These are phyloP conservation scores for Falco naumanni DNA, from an alignment of 2,797 vertebrate genomes.

Conservation along the genomic window DNA sequence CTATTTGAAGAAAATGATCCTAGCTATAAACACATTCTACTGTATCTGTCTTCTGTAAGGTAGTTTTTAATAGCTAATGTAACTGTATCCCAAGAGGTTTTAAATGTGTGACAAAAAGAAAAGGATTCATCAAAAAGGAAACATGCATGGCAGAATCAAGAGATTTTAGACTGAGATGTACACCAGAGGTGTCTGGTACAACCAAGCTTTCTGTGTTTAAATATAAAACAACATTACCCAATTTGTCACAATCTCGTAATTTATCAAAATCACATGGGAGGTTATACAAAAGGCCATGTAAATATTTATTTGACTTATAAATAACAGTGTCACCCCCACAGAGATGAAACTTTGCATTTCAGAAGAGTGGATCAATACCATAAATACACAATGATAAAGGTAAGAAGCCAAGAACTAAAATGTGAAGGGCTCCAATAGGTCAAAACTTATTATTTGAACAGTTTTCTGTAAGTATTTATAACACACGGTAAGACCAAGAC, in stretches of 20 bases:
- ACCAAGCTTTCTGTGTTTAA: not conserved
- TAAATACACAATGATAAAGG: slow-evolving; percentile 20
- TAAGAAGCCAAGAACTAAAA: slow-evolving; percentile 28
- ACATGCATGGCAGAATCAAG: not conserved
- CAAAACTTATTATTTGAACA: not conserved
- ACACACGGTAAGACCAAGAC: not conserved
- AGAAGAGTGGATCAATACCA: slow-evolving; percentile 41
- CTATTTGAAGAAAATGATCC: not conserved
- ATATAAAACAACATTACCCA: slow-evolving; percentile 4
- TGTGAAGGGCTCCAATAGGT: not conserved
- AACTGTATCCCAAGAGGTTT: not conserved
- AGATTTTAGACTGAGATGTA: not conserved
- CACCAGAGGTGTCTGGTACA: not conserved
- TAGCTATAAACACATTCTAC: not conserved
- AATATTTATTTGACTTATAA: slow-evolving; percentile 52
- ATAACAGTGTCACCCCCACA: not conserved
- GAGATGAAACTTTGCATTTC: slow-evolving; percentile 32
- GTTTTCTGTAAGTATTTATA: not conserved
- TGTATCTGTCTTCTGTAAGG: not conserved
- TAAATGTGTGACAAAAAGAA: not conserved
- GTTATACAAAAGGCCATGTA: slow-evolving; percentile 28
- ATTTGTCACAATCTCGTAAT: slow-evolving; percentile 14
- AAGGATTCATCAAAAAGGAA: not conserved
- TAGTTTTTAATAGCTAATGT: not conserved
- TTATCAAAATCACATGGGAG: slow-evolving; percentile 4